Percentiles rank a stretch among this genome's conserved stretches.
Evolutionary conservation across 2,888 invertebrate species (phyloP).

Genomic region (Cephus rjabovi): DNA sequence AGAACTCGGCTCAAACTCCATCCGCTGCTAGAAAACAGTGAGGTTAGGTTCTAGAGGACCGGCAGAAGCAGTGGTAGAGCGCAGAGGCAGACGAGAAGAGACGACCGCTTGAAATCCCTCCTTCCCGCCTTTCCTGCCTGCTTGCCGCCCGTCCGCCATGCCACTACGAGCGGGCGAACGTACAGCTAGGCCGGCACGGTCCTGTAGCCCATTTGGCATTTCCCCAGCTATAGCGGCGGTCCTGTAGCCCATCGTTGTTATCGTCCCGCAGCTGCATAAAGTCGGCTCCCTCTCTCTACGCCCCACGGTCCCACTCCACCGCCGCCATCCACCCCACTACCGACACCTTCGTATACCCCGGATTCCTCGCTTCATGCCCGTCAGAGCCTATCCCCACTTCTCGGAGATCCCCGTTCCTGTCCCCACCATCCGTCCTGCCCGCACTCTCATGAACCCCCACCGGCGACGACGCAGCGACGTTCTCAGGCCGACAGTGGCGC

Average conservation of each 20-base stretch:
- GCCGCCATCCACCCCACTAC: slow-evolving; percentile 28
- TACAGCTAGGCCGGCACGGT: slow-evolving; percentile 63
- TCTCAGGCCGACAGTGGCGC: slow-evolving; percentile 40
- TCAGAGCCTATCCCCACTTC: slow-evolving; percentile 27
- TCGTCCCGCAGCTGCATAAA: slow-evolving; percentile 70
- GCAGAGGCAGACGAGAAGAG: slow-evolving; percentile 59
- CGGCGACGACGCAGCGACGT: slow-evolving; percentile 10
- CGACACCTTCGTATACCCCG: slow-evolving; percentile 27
- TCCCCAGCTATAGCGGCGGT: slow-evolving; percentile 66
- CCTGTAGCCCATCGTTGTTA: slow-evolving; percentile 69
- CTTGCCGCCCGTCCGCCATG: slow-evolving; percentile 61
- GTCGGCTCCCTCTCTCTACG: slow-evolving; percentile 58
- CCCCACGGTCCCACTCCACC: slow-evolving; percentile 29
- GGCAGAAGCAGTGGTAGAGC: slow-evolving; percentile 32
- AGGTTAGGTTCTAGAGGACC: slow-evolving; percentile 27
- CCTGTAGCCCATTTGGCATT: slow-evolving; percentile 68
- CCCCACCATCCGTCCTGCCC: slow-evolving; percentile 30
- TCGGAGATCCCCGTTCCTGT: slow-evolving; percentile 28
- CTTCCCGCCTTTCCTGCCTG: slow-evolving; percentile 55
- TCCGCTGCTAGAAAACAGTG: slow-evolving; percentile 13
- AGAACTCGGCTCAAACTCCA: slow-evolving; percentile 24
- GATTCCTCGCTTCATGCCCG: slow-evolving; percentile 25
- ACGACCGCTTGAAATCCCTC: slow-evolving; percentile 63
- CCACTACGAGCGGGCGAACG: slow-evolving; percentile 60
- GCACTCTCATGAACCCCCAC: slow-evolving; percentile 33